These are phyloP conservation scores for Rhopalosiphum nymphaeae DNA, from an alignment of 2,888 invertebrate species.

Conservation along the genomic window DNA sequence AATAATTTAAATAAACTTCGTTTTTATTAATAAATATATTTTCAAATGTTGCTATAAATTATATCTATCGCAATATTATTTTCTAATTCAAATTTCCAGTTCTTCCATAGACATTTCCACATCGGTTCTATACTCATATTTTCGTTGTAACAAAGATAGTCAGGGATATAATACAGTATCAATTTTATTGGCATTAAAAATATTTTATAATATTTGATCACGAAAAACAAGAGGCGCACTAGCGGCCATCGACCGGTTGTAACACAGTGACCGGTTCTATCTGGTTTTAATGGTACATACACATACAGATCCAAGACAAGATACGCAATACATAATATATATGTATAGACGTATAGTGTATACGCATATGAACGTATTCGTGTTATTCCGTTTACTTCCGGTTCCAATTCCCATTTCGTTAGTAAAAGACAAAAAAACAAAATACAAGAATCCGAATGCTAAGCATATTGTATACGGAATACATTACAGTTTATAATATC, in stretches of 20 bases:
- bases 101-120: background rate
- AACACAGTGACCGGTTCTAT: conserved; percentile 63
- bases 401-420: conserved; percentile 55
- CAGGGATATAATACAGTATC: conserved; percentile 36
- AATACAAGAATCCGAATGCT: background rate
- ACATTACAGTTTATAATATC: background rate
- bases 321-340: conserved; percentile 23
- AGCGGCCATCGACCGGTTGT: conserved; percentile 61
- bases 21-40: background rate
- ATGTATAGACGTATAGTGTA: background rate
- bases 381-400: conserved; percentile 62
- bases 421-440: conserved; percentile 21
- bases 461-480: background rate
- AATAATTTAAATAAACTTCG: background rate
- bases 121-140: background rate
- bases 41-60: background rate
- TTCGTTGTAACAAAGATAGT: conserved; percentile 39
- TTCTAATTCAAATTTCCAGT: background rate
- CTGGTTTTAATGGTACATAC: conserved; percentile 58
- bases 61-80: background rate
- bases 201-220: conserved; percentile 58
- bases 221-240: conserved; percentile 49
- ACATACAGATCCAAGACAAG: conserved; percentile 61
- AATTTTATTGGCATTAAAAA: conserved; percentile 51
- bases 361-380: background rate